Evolutionary conservation across 2,113 vertebrate genomes (phyloP), one percentile per base, ranked within the genome.

Genomic region (Colinus virginianus): DNA sequence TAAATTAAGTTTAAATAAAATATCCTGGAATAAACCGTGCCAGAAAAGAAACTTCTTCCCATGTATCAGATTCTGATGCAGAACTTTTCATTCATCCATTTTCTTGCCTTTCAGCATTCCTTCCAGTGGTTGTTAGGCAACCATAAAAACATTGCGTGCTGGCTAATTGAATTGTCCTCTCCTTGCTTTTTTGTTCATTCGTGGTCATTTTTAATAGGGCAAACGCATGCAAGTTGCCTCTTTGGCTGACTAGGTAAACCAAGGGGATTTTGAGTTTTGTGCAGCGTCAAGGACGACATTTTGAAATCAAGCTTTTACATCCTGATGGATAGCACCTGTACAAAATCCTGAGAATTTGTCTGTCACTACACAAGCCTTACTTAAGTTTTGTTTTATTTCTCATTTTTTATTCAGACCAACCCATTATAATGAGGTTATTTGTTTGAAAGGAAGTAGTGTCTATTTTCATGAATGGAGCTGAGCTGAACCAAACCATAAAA

Each of bases 41-140:
- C 80, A 95, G 85, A 85, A 93, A 90, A 96, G 80, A 80, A 69
- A 95, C 94, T 96, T 97, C 90, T 92, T 97, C 63, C 93, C 85
- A 25, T 96, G 76, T 85, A 51, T 94, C 10, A 23, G 74, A 88
- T 76, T 81, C 68, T 83, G 89, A 94, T 91, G 91, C 86, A 88
- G 85, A 90, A 87, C 84, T 91, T 95, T 97, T 93, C 88, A 96
- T 96, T 95, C 90, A 94, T 84, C 76, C 90, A 86, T 94, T 97
- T 58, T 63, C 84, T 95, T 86, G 84, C 84, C 94, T 88, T 84
- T 75, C 89, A 85, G 93, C 87, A 88, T 84, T 93, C 86, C 90
- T 96, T 94, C 95, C 83, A 86, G 53, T 85, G 79, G 95, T 97
- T 97, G 95, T 97, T 87, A 96, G 83, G 96, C 97, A 97, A 95